Conservation (phyloP, 2,888 invertebrate genomes). For the Amphipyra berbera region DNA sequence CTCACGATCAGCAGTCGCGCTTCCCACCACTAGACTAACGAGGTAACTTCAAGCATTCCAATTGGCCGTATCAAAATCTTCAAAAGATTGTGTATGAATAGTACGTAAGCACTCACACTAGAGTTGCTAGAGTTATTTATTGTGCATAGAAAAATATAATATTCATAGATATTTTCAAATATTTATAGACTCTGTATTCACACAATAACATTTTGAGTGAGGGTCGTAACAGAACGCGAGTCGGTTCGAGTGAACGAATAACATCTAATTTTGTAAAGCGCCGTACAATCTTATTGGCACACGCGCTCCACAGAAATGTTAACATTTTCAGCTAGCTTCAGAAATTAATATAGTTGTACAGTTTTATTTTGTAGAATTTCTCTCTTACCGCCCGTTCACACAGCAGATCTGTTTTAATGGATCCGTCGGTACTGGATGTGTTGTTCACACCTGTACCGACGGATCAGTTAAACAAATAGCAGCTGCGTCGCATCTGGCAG, state of each 20-base stretch:
- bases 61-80: too few relatives aligned
- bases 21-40: too few relatives aligned
- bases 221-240: conserved; percentile 19
- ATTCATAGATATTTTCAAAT: conserved; percentile 24
- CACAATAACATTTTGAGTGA: conserved; percentile 35
- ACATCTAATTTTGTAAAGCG: conserved; percentile 49
- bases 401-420: too few relatives aligned
- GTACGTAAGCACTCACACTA: not conserved
- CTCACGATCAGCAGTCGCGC: too few relatives aligned
- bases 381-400: too few relatives aligned
- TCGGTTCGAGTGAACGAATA: conserved; percentile 24
- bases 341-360: conserved; percentile 33
- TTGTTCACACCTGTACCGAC: too few relatives aligned
- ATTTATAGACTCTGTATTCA: conserved; percentile 17
- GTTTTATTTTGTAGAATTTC: conserved; percentile 15
- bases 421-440: too few relatives aligned
- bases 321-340: conserved; percentile 10
- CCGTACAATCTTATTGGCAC: conserved; percentile 27
- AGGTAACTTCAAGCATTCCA: too few relatives aligned
- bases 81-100: too few relatives aligned
- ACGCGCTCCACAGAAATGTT: conserved; percentile 18
- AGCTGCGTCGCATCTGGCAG: too few relatives aligned
- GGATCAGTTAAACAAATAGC: too few relatives aligned
- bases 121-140: not conserved
- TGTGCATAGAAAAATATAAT: conserved; percentile 6